These are phyloP conservation scores for Acronicta aceris DNA, from an alignment of 2,888 invertebrate genomes.

Conservation along the genomic window DNA sequence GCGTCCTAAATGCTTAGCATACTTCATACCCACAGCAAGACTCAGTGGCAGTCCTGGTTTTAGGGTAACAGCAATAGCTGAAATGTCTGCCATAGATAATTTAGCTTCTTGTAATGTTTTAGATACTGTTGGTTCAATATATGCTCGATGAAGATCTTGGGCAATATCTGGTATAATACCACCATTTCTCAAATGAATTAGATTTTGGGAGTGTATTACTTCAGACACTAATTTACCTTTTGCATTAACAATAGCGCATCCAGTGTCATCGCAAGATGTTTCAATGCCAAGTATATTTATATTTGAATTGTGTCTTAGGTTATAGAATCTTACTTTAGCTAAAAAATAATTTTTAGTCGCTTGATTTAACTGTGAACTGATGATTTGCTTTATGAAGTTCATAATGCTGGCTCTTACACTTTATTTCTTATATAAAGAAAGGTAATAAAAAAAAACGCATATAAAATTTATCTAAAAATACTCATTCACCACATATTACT, in stretches of 20 bases:
- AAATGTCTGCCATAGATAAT: conserved; percentile 91
- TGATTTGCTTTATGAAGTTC: conserved; percentile 27
- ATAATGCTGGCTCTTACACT: conserved; percentile 13
- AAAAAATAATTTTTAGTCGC: conserved; percentile 19
- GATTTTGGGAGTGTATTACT: conserved; percentile 94
- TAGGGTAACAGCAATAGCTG: conserved; percentile 96
- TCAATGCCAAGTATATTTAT: conserved; percentile 95
- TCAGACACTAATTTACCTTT: conserved; percentile 94
- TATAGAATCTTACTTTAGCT: conserved; percentile 21
- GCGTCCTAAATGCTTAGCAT: conserved; percentile 94
- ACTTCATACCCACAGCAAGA: conserved; percentile 93
- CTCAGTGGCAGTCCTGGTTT: conserved; percentile 95
- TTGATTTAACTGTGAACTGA: conserved; percentile 21
- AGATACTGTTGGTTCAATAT: conserved; percentile 93
- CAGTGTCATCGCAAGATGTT: conserved; percentile 99
- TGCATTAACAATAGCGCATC: conserved; percentile 95
- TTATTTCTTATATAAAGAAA: neutral
- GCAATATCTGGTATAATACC: conserved; percentile 98
- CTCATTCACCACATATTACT: neutral
- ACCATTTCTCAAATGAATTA: conserved; percentile 93
- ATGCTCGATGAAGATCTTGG: conserved; percentile 93
- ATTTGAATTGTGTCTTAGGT: conserved; percentile 17
- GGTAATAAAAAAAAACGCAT: too few relatives aligned
- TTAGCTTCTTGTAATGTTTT: conserved; percentile 91
- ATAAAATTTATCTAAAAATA: conserved; percentile 18